Evolutionary conservation across 1,140 invertebrate genomes (phyloP).

Genomic region (Trigoniulus corallinus): DNA sequence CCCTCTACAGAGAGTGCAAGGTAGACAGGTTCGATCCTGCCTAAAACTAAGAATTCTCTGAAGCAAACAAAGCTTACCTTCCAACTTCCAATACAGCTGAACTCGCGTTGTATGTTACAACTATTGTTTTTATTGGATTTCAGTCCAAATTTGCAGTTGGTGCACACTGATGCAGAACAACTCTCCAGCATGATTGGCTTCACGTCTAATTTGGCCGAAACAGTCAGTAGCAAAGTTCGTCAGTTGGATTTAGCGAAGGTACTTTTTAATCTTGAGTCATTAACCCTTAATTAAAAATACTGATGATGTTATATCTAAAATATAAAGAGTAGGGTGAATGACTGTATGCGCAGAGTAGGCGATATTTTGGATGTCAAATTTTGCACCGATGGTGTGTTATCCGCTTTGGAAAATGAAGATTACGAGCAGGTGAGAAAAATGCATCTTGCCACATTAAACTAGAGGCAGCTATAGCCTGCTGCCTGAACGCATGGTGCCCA

Average conservation of each 20-base stretch:
- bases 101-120: too few relatives aligned
- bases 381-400: constrained; percentile 86
- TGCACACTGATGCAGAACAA: constrained; percentile 52
- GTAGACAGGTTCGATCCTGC: too few relatives aligned
- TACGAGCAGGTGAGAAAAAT: constrained; percentile 6
- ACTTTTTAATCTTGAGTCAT: constrained; percentile 20
- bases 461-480: too few relatives aligned
- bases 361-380: constrained; percentile 90
- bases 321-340: constrained; percentile 66
- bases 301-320: constrained; percentile 1
- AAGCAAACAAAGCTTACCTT: too few relatives aligned
- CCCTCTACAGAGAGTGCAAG: too few relatives aligned
- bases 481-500: too few relatives aligned
- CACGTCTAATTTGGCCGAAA: constrained; percentile 76
- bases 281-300: not conserved
- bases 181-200: constrained; percentile 67
- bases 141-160: constrained; percentile 45
- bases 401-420: constrained; percentile 70
- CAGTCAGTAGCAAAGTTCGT: constrained; percentile 90
- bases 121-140: constrained; percentile 4
- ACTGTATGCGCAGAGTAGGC: constrained; percentile 86
- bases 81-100: too few relatives aligned
- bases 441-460: too few relatives aligned
- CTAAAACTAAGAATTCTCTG: too few relatives aligned
- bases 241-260: constrained; percentile 85